phyloP scores from a whole-genome alignment of 2,888 invertebrate genomes.

The Drosophila demipolita region DNA sequence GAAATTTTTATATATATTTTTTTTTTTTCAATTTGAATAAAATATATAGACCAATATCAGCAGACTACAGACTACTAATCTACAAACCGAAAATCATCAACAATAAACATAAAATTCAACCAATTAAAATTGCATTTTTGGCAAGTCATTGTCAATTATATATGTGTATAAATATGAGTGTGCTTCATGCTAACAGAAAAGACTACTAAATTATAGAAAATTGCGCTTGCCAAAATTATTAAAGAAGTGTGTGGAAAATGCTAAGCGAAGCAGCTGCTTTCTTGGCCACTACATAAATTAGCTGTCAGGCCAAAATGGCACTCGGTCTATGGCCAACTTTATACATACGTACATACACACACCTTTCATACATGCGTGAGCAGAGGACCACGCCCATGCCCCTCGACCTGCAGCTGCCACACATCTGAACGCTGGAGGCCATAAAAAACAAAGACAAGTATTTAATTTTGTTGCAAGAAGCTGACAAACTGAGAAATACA shows the following conservation, averaged over 20 bases:
- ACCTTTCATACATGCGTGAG: slow-evolving; percentile 10
- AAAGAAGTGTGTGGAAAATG: slow-evolving; percentile 56
- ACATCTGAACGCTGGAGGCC: slow-evolving; percentile 24
- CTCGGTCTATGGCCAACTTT: slow-evolving; percentile 64
- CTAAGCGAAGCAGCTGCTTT: slow-evolving; percentile 61
- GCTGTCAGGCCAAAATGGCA: slow-evolving; percentile 75
- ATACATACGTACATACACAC: slow-evolving; percentile 32
- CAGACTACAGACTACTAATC: background rate
- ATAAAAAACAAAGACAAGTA: slow-evolving; percentile 74
- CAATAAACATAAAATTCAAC: slow-evolving; percentile 7
- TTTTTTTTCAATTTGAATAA: slow-evolving; percentile 1
- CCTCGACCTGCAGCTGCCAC: slow-evolving; percentile 4
- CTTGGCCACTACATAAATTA: slow-evolving; percentile 82
- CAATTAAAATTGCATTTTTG: slow-evolving; percentile 42
- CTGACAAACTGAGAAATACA: slow-evolving; percentile 64
- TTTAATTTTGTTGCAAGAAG: slow-evolving; percentile 77
- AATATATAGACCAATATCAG: slow-evolving; percentile 4
- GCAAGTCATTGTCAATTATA: slow-evolving; percentile 3
- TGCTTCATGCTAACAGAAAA: slow-evolving; percentile 1
- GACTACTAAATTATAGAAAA: slow-evolving; percentile 68
- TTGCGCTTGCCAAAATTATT: slow-evolving; percentile 69
- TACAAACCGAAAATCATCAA: slow-evolving; percentile 1
- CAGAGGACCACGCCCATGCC: slow-evolving; percentile 36
- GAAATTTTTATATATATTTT: background rate
- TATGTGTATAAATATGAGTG: slow-evolving; percentile 1